Percentiles rank a stretch among this genome's conserved stretches.
phyloP scores from a whole-genome alignment of 2,888 invertebrate species.

The Heliconius ismenius region DNA sequence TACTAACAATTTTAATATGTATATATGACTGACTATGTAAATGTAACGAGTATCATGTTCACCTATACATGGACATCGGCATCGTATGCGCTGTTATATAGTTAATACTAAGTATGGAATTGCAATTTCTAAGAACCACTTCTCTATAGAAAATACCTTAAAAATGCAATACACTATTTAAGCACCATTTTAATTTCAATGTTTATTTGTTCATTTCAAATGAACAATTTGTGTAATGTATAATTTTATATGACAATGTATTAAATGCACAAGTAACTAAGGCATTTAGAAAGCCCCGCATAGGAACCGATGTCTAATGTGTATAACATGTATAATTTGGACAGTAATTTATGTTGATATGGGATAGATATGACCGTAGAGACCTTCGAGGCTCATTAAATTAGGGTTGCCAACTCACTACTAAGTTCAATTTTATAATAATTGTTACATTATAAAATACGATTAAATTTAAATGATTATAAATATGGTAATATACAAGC shows the following conservation, averaged over 20 bases:
- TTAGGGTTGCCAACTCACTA: conserved; percentile 21
- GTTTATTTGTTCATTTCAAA: conserved; percentile 5
- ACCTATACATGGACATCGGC: conserved; percentile 8
- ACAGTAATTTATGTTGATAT: conserved; percentile 55
- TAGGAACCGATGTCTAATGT: conserved; percentile 14
- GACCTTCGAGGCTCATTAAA: conserved; percentile 42
- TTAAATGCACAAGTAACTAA: not conserved
- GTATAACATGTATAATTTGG: conserved; percentile 22
- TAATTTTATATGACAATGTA: not conserved
- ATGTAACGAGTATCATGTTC: conserved; percentile 35
- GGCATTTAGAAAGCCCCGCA: not conserved
- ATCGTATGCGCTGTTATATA: not conserved
- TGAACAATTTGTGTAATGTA: not conserved
- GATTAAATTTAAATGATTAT: not conserved
- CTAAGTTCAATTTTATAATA: not conserved
- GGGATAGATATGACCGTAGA: conserved; percentile 54
- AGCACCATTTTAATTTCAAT: conserved; percentile 10
- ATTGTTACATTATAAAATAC: conserved; percentile 6
- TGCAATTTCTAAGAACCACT: conserved; percentile 6
- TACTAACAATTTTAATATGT: conserved; percentile 62
- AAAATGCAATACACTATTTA: conserved; percentile 17
- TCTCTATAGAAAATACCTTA: conserved; percentile 12
- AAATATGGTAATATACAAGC: not conserved
- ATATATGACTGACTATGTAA: conserved; percentile 34
- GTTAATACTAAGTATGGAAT: not conserved